A percentile compares a stretch with the other conserved stretches of the same genome.
Evolutionary conservation across 2,113 vertebrate species (phyloP).

Genomic region (Paraplagusia blochii): DNA sequence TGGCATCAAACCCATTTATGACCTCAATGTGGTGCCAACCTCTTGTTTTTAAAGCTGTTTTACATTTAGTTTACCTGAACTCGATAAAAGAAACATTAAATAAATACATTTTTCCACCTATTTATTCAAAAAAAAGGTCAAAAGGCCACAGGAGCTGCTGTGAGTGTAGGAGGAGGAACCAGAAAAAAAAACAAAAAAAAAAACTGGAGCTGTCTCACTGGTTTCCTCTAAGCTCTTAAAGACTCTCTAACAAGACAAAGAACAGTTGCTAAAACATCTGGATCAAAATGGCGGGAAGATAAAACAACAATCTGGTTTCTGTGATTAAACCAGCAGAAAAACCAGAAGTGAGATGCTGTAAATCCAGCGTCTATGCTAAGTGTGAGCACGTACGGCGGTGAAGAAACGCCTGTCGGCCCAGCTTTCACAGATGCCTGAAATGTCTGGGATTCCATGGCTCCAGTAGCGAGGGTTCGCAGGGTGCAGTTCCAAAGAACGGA

Average conservation of each 20-base stretch:
- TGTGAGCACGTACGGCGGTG: slow-evolving; percentile 19
- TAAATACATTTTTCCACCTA: too few relatives aligned
- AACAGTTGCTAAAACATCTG: slow-evolving; percentile 3
- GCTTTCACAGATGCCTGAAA: slow-evolving; percentile 73
- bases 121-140: too few relatives aligned
- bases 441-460: slow-evolving; percentile 77
- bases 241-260: background rate
- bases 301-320: slow-evolving; percentile 9
- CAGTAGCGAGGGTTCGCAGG: slow-evolving; percentile 63
- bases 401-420: slow-evolving; percentile 60
- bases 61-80: too few relatives aligned
- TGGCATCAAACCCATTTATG: slow-evolving; percentile 18
- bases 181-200: too few relatives aligned
- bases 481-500: slow-evolving; percentile 61
- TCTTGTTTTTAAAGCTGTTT: too few relatives aligned
- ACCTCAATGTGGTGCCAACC: slow-evolving; percentile 21
- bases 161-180: too few relatives aligned
- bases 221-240: too few relatives aligned
- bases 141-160: too few relatives aligned
- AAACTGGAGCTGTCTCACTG: too few relatives aligned
- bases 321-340: slow-evolving; percentile 23
- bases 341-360: slow-evolving; percentile 33
- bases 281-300: background rate
- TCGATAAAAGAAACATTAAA: too few relatives aligned
- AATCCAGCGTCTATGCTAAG: slow-evolving; percentile 24